Evolutionary conservation across 2,797 vertebrate species (phyloP), one percentile per base, ranked within the genome.

Genomic region (Sandelia bainsii): DNA sequence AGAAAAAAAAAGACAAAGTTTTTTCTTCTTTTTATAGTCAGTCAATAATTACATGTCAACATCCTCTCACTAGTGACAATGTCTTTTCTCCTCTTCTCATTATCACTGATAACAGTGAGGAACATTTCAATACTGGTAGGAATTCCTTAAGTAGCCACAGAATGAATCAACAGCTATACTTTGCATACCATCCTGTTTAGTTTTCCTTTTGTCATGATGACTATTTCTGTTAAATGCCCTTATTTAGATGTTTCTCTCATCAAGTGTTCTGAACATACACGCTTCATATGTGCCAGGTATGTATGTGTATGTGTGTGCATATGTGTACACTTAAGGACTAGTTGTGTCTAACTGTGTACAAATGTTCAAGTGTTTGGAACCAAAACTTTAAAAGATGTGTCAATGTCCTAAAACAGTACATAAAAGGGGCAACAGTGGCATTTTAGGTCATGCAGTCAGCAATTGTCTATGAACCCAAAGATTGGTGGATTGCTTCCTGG

Each of bases 311-410:
- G 1, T 34, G 32, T 34, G 32, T n/a, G n/a, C n/a, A n/a, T n/a
- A n/a, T n/a, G n/a, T n/a, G n/a, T n/a, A n/a, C n/a, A n/a, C n/a
- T n/a, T n/a, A n/a, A n/a, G n/a, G n/a, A n/a, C n/a, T n/a, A n/a
- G n/a, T n/a, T n/a, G n/a, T n/a, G n/a, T n/a, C n/a, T n/a, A n/a
- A n/a, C 27, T 29, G 27, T 29, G 27, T 29, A 29, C 27, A 29
- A 29, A 29, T 29, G 27, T 29, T 5, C 27, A 29, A 4, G 6
- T 6, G 27, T 5, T 29, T 29, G 27, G 57, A 61, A 44, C 54
- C 46, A 62, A 50, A 42, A 59, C 25, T 1, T 52, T 69, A 19
- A 69, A 75, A 70, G 37, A 84, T 71, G n/a, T 65, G 66, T 51
- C 44, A 49, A 51, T 64, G 20, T 29, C 50, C 62, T 68, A 52